phyloP scores from a whole-genome alignment of 1,140 invertebrate species.

The Calephelis virginiensis region DNA sequence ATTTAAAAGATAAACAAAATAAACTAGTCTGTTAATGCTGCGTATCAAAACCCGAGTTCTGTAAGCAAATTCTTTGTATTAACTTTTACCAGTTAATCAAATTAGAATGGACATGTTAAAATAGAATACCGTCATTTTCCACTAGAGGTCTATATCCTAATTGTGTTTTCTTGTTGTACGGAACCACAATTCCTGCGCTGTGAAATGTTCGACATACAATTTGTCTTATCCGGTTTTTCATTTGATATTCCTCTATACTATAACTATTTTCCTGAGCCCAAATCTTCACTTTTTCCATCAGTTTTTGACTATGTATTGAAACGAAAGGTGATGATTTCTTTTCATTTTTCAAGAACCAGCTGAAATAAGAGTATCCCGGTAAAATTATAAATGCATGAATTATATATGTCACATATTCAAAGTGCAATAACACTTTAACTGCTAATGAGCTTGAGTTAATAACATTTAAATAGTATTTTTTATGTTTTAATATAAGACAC shows the following conservation, averaged over 20 bases:
- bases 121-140: conserved; percentile 84
- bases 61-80: too few species aligned
- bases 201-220: conserved; percentile 91
- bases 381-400: too few species aligned
- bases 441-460: too few species aligned
- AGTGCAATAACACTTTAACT: too few species aligned
- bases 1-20: neutral
- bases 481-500: too few species aligned
- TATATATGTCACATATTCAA: too few species aligned
- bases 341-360: conserved; percentile 81
- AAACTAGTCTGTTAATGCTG: too few species aligned
- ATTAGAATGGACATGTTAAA: too few species aligned
- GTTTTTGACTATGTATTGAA: conserved; percentile 78
- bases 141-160: conserved; percentile 89
- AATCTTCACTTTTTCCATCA: conserved; percentile 82
- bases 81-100: too few species aligned
- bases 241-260: conserved; percentile 80
- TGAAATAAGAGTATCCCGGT: conserved; percentile 54
- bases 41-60: too few species aligned
- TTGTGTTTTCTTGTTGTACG: conserved; percentile 88
- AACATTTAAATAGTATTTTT: too few species aligned
- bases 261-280: conserved; percentile 83
- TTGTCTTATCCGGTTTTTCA: conserved; percentile 81
- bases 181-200: conserved; percentile 92
- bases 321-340: conserved; percentile 84